A percentile compares a stretch with the other conserved stretches of the same genome.
These are phyloP conservation scores for Ailurus styani DNA, from an alignment of 2,113 vertebrate species.

Conservation along the genomic window DNA sequence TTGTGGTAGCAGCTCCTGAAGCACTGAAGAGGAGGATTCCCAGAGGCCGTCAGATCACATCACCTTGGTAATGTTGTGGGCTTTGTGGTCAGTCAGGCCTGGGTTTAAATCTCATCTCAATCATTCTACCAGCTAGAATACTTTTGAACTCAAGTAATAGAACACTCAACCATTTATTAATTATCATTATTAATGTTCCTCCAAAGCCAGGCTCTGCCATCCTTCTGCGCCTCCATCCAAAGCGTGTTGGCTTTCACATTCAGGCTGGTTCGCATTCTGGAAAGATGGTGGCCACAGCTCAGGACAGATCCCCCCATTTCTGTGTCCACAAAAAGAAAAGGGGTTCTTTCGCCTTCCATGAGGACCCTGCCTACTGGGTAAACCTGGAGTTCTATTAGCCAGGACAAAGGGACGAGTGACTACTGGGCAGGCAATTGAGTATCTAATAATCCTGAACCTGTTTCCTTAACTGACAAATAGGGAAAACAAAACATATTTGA, in stretches of 20 bases:
- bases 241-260: not conserved
- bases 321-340: not conserved
- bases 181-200: not conserved
- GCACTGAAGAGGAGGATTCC: not conserved
- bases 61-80: not conserved
- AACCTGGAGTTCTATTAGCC: not conserved
- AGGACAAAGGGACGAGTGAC: not conserved
- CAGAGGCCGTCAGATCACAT: not conserved
- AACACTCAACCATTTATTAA: not conserved
- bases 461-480: not conserved
- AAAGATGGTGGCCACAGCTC: not conserved
- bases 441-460: not conserved
- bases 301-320: not conserved
- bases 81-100: not conserved
- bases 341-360: not conserved
- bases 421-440: not conserved
- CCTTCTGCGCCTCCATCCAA: not conserved
- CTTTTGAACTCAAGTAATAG: not conserved
- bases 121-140: not conserved
- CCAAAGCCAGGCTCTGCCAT: not conserved
- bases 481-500: not conserved
- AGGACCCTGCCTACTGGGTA: not conserved
- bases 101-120: not conserved
- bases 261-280: not conserved
- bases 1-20: not conserved